A percentile compares a stretch with the other conserved stretches of the same genome.
Evolutionary conservation across 2,113 vertebrate species (phyloP).

Genomic region (Apistogramma diplotaenia): DNA sequence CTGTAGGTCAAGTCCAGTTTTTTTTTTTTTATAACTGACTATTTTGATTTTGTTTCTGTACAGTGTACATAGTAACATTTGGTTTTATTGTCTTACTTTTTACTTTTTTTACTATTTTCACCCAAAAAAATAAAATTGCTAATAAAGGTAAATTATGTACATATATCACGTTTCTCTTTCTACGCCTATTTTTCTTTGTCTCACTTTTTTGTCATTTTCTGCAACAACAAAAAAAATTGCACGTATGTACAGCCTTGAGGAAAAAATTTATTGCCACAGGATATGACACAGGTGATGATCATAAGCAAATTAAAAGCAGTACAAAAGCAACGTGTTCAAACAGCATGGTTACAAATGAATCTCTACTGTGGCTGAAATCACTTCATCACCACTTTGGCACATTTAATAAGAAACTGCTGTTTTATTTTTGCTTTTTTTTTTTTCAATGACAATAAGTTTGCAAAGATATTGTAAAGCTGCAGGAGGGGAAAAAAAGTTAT

Average conservation of each 20-base stretch:
- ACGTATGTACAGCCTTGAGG: constrained; percentile 23
- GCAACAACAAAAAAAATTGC: not conserved
- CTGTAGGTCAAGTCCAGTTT: constrained; percentile 28
- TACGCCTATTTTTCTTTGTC: not conserved
- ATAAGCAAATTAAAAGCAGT: constrained; percentile 38
- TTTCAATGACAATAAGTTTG: constrained; percentile 11
- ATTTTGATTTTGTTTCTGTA: constrained; percentile 49
- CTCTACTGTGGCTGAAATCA: constrained; percentile 15
- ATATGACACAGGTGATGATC: constrained; percentile 46
- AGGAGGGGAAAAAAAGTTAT: constrained; percentile 8
- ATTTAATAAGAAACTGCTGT: constrained; percentile 22
- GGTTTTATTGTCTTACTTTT: constrained; percentile 23
- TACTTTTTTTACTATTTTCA: constrained; percentile 47
- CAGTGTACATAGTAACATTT: constrained; percentile 57
- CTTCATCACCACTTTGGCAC: constrained; percentile 7
- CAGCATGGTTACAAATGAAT: constrained; percentile 29
- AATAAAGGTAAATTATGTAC: constrained; percentile 60
- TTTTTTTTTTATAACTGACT: constrained; percentile 24
- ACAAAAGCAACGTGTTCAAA: constrained; percentile 41
- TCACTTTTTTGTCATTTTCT: not conserved
- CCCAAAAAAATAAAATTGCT: constrained; percentile 11
- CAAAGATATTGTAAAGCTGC: constrained; percentile 37
- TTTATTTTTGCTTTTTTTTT: constrained; percentile 2
- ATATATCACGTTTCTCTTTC: not conserved
- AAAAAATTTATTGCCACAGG: constrained; percentile 68